These are phyloP conservation scores for Megaceryle maxima DNA, from an alignment of 2,113 vertebrate species.

Conservation along the genomic window DNA sequence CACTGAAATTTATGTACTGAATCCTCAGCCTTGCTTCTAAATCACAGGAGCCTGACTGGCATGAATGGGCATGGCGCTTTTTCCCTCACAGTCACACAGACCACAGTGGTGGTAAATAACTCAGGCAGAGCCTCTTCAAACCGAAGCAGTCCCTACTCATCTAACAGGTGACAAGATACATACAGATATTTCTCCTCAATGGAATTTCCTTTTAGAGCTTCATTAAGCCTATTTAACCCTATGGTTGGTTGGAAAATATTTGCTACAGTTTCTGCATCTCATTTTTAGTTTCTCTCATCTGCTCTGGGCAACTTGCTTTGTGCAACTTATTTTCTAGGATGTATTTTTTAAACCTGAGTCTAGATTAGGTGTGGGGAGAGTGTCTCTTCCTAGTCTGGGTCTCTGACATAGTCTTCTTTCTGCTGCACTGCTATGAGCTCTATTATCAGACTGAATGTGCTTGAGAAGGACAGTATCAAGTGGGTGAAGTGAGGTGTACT, in stretches of 20 bases:
- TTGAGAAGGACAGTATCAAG: not conserved
- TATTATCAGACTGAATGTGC: not conserved
- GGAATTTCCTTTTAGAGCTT: not conserved
- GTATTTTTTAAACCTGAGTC: not conserved
- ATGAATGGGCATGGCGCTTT: fast-evolving
- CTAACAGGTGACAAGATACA: not conserved
- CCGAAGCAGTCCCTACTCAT: not conserved
- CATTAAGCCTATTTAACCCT: not conserved
- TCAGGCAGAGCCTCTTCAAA: not conserved
- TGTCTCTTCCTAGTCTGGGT: not conserved
- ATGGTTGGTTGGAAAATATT: not conserved
- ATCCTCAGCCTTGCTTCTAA: not conserved
- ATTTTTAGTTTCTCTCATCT: not conserved
- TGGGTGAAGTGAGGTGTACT: not conserved
- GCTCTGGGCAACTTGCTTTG: not conserved
- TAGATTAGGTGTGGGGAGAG: not conserved
- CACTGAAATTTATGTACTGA: not conserved
- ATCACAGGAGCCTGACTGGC: not conserved
- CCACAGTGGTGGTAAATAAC: not conserved
- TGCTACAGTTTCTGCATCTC: not conserved
- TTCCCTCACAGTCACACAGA: not conserved
- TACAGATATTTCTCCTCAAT: not conserved
- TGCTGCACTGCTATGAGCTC: not conserved
- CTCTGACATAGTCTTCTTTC: not conserved
- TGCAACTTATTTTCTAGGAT: not conserved